phyloP scores from a whole-genome alignment of 1,140 invertebrate species.

The Cyclina sinensis region DNA sequence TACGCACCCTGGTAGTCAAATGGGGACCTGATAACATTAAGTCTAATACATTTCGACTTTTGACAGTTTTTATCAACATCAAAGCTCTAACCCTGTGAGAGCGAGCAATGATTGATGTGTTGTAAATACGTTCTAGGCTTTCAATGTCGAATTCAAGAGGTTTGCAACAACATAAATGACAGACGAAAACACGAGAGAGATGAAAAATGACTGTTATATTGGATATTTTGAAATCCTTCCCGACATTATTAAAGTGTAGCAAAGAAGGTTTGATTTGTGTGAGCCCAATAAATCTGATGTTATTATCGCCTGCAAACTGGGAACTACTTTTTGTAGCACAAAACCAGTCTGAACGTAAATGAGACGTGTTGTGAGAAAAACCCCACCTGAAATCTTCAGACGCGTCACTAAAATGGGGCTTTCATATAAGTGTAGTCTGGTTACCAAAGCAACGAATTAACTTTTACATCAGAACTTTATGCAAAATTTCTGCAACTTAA shows the following conservation, averaged over 20 bases:
- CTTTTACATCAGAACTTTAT: too few relatives aligned
- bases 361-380: too few relatives aligned
- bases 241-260: conserved; percentile 70
- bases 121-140: conserved; percentile 67
- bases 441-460: too few relatives aligned
- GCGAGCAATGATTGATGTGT: conserved; percentile 61
- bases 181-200: conserved; percentile 40
- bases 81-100: conserved; percentile 59
- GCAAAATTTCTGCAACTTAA: too few relatives aligned
- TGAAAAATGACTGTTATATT: conserved; percentile 71
- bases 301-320: conserved; percentile 60
- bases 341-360: background rate
- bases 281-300: conserved; percentile 64
- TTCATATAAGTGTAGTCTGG: too few relatives aligned
- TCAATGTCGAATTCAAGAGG: conserved; percentile 67
- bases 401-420: too few relatives aligned
- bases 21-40: conserved; percentile 64
- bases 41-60: conserved; percentile 70
- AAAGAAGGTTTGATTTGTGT: conserved; percentile 58
- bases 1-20: conserved; percentile 64
- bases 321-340: conserved; percentile 50
- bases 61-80: conserved; percentile 71
- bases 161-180: conserved; percentile 68
- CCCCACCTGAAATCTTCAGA: too few relatives aligned
- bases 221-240: conserved; percentile 66